phyloP scores from a whole-genome alignment of 2,113 vertebrate genomes.

The Indicator maculatus region DNA sequence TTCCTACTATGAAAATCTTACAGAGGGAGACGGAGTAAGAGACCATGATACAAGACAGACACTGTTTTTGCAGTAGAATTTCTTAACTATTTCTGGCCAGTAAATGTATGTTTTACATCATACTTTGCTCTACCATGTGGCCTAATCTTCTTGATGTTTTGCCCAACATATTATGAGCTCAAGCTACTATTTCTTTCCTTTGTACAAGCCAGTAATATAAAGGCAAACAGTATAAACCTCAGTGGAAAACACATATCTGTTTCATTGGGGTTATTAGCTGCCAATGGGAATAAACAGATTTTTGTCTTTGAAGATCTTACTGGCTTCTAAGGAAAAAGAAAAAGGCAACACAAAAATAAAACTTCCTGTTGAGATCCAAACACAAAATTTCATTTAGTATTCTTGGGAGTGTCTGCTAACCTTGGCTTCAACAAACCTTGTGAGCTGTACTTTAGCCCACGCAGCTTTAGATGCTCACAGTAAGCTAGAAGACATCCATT shows the following conservation, averaged over 20 bases:
- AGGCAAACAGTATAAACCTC: conserved; percentile 53
- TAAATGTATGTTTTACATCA: conserved; percentile 69
- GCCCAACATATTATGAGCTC: conserved; percentile 59
- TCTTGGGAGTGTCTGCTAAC: conserved; percentile 30
- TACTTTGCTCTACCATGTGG: conserved; percentile 43
- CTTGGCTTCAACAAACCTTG: conserved; percentile 22
- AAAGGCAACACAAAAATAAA: background rate
- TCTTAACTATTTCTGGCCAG: conserved; percentile 34
- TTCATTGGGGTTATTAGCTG: conserved; percentile 51
- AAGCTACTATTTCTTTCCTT: conserved; percentile 72
- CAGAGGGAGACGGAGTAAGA: background rate
- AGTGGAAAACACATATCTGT: conserved; percentile 45
- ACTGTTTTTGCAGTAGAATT: conserved; percentile 23
- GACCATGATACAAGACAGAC: conserved; percentile 34
- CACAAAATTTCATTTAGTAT: conserved; percentile 7
- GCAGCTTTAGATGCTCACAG: conserved; percentile 34
- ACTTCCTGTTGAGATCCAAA: background rate
- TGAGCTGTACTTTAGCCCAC: conserved; percentile 52
- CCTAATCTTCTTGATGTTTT: conserved; percentile 72
- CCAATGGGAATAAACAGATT: conserved; percentile 67
- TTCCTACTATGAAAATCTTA: conserved; percentile 3
- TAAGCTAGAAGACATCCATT: conserved; percentile 10
- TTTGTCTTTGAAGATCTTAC: conserved; percentile 53
- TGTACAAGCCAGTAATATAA: conserved; percentile 65
- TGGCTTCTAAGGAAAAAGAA: background rate